Conservation (phyloP, 2,797 vertebrate species). For the Eulemur rubriventer region DNA sequence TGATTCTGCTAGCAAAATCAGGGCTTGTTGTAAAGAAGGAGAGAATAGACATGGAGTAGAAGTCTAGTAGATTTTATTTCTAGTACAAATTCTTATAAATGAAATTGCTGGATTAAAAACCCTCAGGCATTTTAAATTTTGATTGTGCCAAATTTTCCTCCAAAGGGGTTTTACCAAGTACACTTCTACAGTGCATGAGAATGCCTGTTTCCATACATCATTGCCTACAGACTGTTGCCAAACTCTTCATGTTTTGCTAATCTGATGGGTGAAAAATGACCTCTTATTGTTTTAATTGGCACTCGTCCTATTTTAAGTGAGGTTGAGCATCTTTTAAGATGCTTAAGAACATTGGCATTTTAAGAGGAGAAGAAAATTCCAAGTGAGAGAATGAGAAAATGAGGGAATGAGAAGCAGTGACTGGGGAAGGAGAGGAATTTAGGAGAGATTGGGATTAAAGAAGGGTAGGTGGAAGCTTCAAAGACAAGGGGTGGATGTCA, state of each 20-base stretch:
- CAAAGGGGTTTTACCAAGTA: neutral
- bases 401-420: neutral
- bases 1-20: slow-evolving; percentile 38
- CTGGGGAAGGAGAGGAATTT: neutral
- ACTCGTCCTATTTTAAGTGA: neutral
- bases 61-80: slow-evolving; percentile 19
- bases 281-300: slow-evolving; percentile 29
- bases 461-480: neutral
- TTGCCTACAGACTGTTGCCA: neutral
- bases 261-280: slow-evolving; percentile 6
- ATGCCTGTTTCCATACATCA: neutral
- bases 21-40: neutral
- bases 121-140: slow-evolving; percentile 4
- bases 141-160: neutral
- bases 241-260: slow-evolving; percentile 11
- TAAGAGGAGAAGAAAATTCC: neutral
- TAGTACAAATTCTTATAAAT: slow-evolving; percentile 28
- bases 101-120: slow-evolving; percentile 13
- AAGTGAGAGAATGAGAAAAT: neutral
- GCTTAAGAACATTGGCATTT: slow-evolving; percentile 19
- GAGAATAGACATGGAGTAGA: neutral
- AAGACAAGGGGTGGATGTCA: neutral
- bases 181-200: neutral
- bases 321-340: neutral
- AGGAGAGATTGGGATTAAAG: neutral